Conservation (phyloP, 2,113 vertebrate genomes). For the Cyanoramphus novaezelandiae region DNA sequence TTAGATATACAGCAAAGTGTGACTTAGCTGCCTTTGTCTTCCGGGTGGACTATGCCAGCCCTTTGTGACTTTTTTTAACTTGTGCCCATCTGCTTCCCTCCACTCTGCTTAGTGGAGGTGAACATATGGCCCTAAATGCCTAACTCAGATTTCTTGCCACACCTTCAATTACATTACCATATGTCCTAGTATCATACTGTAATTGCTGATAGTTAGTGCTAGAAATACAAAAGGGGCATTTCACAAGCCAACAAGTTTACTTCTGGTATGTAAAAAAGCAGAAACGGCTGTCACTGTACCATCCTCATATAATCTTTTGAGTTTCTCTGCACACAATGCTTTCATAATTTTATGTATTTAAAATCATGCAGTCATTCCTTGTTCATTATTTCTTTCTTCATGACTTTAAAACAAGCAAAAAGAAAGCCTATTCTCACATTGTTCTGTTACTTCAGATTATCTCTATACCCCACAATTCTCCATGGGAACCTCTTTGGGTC, state of each 20-base stretch:
- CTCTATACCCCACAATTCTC: not conserved
- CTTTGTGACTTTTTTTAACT: not conserved
- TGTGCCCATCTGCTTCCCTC: slow-evolving; percentile 29
- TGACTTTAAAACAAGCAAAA: not conserved
- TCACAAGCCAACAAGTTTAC: slow-evolving; percentile 39
- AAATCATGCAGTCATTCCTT: not conserved
- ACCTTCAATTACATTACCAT: slow-evolving; percentile 62
- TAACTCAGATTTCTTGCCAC: slow-evolving; percentile 61
- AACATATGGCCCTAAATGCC: slow-evolving; percentile 51
- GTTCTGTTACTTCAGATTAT: not conserved
- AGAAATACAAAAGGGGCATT: slow-evolving; percentile 61
- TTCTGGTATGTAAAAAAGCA: slow-evolving; percentile 21
- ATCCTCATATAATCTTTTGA: not conserved
- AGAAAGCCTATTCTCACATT: not conserved
- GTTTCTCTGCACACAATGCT: not conserved
- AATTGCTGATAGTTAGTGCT: slow-evolving; percentile 50
- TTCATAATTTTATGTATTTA: not conserved
- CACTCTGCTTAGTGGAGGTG: not conserved
- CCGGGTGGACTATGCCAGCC: not conserved
- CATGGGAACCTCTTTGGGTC: not conserved
- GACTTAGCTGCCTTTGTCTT: not conserved
- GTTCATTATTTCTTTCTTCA: not conserved
- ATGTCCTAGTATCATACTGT: slow-evolving; percentile 46
- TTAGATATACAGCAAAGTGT: not conserved
- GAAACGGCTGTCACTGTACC: slow-evolving; percentile 15